Percentiles rank a stretch among this genome's conserved stretches.
phyloP scores from a whole-genome alignment of 2,113 vertebrate species.

The Agapornis roseicollis region DNA sequence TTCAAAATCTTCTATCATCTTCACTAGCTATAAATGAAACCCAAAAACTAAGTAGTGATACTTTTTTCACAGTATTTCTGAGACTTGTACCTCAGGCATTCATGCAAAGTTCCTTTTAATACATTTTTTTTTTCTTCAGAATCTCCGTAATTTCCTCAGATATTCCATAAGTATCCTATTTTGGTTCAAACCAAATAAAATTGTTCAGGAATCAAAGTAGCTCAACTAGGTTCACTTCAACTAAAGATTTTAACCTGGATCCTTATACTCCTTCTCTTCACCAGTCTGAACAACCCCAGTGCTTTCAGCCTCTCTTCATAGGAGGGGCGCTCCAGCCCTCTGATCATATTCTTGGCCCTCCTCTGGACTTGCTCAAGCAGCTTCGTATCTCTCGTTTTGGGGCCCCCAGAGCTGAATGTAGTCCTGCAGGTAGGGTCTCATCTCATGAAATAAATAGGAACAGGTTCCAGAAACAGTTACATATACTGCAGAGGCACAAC shows the following conservation, averaged over 20 bases:
- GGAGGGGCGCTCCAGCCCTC: not conserved
- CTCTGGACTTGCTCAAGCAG: not conserved
- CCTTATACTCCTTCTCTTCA: not conserved
- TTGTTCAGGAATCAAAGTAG: not conserved
- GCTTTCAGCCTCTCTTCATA: not conserved
- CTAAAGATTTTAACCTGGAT: not conserved
- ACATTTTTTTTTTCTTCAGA: not conserved
- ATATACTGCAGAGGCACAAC: not conserved
- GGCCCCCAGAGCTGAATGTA: not conserved
- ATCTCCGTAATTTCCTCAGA: no score
- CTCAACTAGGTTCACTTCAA: not conserved
- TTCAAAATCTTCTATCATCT: slow-evolving; percentile 69
- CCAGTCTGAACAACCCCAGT: not conserved
- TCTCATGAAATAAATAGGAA: not conserved
- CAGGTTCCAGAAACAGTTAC: not conserved
- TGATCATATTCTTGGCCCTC: not conserved
- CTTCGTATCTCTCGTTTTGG: not conserved
- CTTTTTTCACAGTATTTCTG: not conserved
- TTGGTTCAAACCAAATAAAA: not conserved
- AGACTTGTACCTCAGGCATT: not conserved
- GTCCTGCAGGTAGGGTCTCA: not conserved
- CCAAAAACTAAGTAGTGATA: not conserved
- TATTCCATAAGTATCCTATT: not conserved
- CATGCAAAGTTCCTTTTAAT: not conserved
- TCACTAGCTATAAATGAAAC: slow-evolving; percentile 73